These are phyloP conservation scores for human DNA, from an alignment of 2,113 vertebrate species.

Conservation along the genomic window GRCh38 chr9:37931001-37931500, in stretches of 20 bases:
- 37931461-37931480: background rate
- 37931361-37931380: background rate
- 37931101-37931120: background rate
- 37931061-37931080: background rate
- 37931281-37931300: background rate
- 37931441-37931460: background rate
- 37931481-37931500: background rate
- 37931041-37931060: background rate
- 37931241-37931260: background rate
- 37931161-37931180: background rate
- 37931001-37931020: background rate
- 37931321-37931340: background rate
- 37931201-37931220: background rate
- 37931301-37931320: background rate
- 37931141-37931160: background rate
- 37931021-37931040: background rate
- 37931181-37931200: background rate
- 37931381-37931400: background rate
- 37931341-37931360: background rate
- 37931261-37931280: background rate
- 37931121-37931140: background rate
- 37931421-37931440: background rate
- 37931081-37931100: background rate
- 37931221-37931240: background rate
- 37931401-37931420: background rate